A percentile compares a stretch with the other conserved stretches of the same genome.
These are phyloP conservation scores for Solen grandis DNA, from an alignment of 1,140 invertebrate genomes.

Conservation along the genomic window DNA sequence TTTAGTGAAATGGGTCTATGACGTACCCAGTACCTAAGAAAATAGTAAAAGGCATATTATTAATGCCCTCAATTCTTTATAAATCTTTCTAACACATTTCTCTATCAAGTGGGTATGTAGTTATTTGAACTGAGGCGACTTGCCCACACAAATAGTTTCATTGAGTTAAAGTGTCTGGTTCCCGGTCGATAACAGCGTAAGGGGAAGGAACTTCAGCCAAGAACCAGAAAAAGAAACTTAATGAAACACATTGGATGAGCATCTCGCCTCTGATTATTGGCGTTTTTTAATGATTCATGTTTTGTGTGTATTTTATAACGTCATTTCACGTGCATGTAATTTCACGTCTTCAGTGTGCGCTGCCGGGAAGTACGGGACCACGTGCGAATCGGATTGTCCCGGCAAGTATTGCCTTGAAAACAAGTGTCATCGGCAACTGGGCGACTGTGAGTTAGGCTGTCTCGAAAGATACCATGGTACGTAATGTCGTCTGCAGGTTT, in stretches of 20 bases:
- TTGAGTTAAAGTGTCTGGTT: neutral
- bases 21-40: too few relatives aligned
- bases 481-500: too few relatives aligned
- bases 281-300: too few relatives aligned
- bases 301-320: neutral
- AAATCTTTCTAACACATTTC: too few relatives aligned
- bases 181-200: neutral
- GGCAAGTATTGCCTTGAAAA: conserved; percentile 21
- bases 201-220: neutral
- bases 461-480: conserved; percentile 19
- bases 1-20: too few relatives aligned
- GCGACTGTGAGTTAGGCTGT: conserved; percentile 36
- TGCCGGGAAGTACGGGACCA: conserved; percentile 25
- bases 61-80: too few relatives aligned
- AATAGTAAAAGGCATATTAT: too few relatives aligned
- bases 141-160: too few relatives aligned
- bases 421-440: conserved; percentile 3
- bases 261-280: too few relatives aligned
- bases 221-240: neutral
- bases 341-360: conserved; percentile 8
- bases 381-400: conserved; percentile 33
- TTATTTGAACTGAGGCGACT: too few relatives aligned
- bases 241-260: neutral
- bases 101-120: too few relatives aligned
- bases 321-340: neutral